Conservation (phyloP, 2,113 vertebrate species). For the Mesembrinibis cayennensis region DNA sequence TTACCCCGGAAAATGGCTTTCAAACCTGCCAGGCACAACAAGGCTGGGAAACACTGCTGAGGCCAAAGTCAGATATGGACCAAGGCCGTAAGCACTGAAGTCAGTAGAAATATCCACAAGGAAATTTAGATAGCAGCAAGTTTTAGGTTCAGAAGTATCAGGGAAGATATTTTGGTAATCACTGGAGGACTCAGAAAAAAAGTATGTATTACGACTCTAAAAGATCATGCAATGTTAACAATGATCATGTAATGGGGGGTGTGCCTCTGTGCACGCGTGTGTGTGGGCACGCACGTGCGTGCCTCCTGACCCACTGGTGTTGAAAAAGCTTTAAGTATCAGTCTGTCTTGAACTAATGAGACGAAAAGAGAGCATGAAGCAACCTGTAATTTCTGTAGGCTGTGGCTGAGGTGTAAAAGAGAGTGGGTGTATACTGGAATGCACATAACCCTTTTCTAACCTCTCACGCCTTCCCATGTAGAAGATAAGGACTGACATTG, state of each 20-base stretch:
- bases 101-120: background rate
- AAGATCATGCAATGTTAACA: background rate
- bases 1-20: background rate
- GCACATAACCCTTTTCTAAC: constrained; percentile 39
- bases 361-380: background rate
- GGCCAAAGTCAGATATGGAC: background rate
- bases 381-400: constrained; percentile 29
- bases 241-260: background rate
- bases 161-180: background rate
- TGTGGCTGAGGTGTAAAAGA: constrained; percentile 3
- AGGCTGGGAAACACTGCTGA: background rate
- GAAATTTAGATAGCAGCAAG: background rate
- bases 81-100: background rate
- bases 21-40: background rate
- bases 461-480: background rate
- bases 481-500: constrained; percentile 19
- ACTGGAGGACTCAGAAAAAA: background rate
- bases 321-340: background rate
- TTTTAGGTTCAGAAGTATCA: background rate
- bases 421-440: constrained; percentile 19
- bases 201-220: background rate
- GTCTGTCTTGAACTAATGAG: constrained; percentile 10
- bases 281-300: background rate
- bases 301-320: background rate
- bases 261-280: background rate